Conservation (phyloP, 1,140 invertebrate genomes). For the Antheraea pernyi region DNA sequence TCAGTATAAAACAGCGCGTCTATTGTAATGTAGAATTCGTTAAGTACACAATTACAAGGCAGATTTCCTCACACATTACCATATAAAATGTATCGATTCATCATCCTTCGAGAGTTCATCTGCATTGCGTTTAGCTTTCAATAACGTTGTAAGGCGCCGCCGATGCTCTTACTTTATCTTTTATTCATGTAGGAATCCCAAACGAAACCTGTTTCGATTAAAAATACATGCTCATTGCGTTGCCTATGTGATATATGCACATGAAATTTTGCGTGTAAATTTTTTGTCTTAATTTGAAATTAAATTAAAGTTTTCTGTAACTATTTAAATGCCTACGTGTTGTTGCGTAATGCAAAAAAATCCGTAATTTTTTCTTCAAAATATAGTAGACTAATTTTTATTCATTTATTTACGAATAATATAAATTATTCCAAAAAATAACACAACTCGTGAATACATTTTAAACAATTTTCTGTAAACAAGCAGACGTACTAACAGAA, state of each 20-base stretch:
- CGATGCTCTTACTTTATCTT: background rate
- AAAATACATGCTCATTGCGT: background rate
- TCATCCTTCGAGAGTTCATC: background rate
- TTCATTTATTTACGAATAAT: no score
- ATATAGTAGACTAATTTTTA: no score
- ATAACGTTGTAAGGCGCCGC: background rate
- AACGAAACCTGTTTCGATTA: background rate
- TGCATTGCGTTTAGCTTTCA: constrained; percentile 2
- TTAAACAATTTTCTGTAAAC: no score
- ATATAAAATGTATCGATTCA: constrained; percentile 11
- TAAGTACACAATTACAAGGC: constrained; percentile 4
- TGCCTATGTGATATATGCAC: background rate
- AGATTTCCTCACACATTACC: background rate
- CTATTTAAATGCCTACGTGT: no score
- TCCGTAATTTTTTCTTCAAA: no score
- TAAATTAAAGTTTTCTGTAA: no score
- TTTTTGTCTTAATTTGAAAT: no score
- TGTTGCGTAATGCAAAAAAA: no score
- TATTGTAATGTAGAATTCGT: background rate
- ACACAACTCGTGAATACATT: no score
- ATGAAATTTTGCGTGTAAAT: background rate
- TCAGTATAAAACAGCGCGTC: background rate
- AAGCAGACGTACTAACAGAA: no score
- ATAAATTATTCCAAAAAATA: no score
- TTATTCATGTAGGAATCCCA: constrained; percentile 10